Percentiles rank a stretch among this genome's conserved stretches.
Evolutionary conservation across 2,113 vertebrate genomes (phyloP).

Genomic region (Symphodus melops): DNA sequence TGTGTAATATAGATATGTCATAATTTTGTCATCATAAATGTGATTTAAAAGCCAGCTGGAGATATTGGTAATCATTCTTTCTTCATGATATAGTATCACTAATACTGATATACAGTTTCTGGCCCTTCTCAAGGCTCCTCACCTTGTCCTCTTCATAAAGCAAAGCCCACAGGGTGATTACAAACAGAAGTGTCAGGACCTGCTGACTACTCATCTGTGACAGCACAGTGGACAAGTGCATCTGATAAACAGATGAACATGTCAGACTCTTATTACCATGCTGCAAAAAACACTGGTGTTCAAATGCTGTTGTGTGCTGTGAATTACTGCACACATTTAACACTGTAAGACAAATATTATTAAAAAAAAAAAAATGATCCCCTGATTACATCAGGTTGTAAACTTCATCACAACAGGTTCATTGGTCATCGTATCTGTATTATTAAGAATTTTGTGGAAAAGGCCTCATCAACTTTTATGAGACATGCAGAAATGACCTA

Average conservation of each 20-base stretch:
- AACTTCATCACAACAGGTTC: background rate
- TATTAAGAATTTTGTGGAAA: background rate
- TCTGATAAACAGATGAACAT: slow-evolving; percentile 61
- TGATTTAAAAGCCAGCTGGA: slow-evolving; percentile 31
- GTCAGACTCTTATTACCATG: slow-evolving; percentile 31
- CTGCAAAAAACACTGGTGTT: slow-evolving; percentile 20
- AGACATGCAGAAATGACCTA: background rate
- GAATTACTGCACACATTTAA: slow-evolving; percentile 6
- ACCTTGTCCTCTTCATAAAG: slow-evolving; percentile 37
- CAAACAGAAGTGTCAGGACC: slow-evolving; percentile 39
- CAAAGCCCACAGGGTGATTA: slow-evolving; percentile 44
- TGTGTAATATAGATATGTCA: slow-evolving; percentile 44
- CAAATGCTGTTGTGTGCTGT: slow-evolving; percentile 27
- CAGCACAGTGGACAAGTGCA: slow-evolving; percentile 46
- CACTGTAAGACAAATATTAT: slow-evolving; percentile 3
- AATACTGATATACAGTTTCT: slow-evolving; percentile 46
- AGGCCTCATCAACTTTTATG: background rate
- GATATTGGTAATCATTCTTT: slow-evolving; percentile 49
- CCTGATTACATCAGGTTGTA: background rate
- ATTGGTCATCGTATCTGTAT: background rate
- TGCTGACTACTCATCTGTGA: slow-evolving; percentile 31
- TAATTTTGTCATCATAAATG: slow-evolving; percentile 14
- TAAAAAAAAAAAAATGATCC: slow-evolving; percentile 24
- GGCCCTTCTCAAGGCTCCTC: slow-evolving; percentile 43
- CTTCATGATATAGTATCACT: slow-evolving; percentile 17